phyloP scores from a whole-genome alignment of 2,113 vertebrate species.

The Dipodomys stephensi region DNA sequence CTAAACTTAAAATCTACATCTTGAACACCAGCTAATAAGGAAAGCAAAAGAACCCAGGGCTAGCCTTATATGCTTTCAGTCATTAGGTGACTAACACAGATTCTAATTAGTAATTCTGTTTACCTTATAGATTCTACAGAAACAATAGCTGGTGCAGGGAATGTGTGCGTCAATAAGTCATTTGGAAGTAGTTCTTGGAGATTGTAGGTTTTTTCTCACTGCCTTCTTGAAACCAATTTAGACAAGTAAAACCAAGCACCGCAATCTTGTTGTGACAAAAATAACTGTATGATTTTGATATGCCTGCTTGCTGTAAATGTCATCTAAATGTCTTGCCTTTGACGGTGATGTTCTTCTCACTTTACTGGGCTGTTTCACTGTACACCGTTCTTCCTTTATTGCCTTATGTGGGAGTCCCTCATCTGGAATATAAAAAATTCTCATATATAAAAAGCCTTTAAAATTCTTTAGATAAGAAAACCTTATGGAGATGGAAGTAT shows the following conservation, averaged over 20 bases:
- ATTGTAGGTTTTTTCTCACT: constrained; percentile 51
- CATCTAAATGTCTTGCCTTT: constrained; percentile 73
- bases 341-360: constrained; percentile 26
- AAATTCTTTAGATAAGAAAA: constrained; percentile 61
- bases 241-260: constrained; percentile 47
- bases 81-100: constrained; percentile 3
- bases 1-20: not conserved
- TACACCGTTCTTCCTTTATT: constrained; percentile 37
- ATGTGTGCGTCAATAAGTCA: constrained; percentile 41
- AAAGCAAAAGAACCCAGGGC: not conserved
- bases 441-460: constrained; percentile 13
- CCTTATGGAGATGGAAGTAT: constrained; percentile 47
- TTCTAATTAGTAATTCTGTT: constrained; percentile 28
- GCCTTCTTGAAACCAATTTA: constrained; percentile 67
- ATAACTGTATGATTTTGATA: constrained; percentile 73
- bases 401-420: not conserved
- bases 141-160: not conserved
- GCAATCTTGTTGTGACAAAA: constrained; percentile 73
- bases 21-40: not conserved
- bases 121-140: constrained; percentile 4
- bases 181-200: constrained; percentile 51
- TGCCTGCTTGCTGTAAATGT: constrained; percentile 74
- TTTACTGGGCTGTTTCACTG: constrained; percentile 30
- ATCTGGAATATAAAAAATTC: not conserved
- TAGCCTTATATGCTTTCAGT: not conserved